phyloP scores from a whole-genome alignment of 2,113 vertebrate genomes.

The Accipiter cooperii region DNA sequence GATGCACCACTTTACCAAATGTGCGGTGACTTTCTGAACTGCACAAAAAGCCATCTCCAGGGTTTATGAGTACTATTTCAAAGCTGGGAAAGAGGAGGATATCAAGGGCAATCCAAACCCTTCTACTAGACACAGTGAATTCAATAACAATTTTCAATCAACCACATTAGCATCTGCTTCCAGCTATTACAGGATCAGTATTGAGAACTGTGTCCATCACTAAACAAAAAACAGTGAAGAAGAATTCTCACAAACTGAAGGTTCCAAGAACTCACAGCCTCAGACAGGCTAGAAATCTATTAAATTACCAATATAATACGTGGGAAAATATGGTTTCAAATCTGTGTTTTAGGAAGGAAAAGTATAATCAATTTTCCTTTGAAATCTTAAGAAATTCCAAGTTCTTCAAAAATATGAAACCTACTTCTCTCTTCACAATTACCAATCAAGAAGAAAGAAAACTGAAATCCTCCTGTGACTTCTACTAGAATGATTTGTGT shows the following conservation, averaged over 20 bases:
- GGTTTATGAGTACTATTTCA: neutral
- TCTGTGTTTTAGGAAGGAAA: neutral
- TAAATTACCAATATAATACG: neutral
- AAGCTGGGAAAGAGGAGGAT: neutral
- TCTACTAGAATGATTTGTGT: neutral
- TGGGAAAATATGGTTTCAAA: neutral
- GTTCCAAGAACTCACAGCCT: neutral
- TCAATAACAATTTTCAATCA: neutral
- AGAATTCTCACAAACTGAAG: neutral
- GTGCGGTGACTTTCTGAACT: neutral
- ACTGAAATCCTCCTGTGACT: neutral
- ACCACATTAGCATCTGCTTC: neutral
- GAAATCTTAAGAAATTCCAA: neutral
- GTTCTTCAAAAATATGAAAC: neutral
- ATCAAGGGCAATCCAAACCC: neutral
- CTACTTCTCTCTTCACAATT: neutral
- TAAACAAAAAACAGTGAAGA: neutral
- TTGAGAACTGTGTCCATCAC: neutral
- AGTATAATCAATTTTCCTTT: neutral
- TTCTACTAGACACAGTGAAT: neutral
- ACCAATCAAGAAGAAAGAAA: neutral
- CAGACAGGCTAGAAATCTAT: neutral
- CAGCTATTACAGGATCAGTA: neutral
- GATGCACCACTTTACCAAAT: neutral
- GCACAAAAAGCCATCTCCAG: neutral